Base-by-base conservation (phyloP, 1,140 invertebrate species). In the Anoplolepis gracilipes region DNA sequence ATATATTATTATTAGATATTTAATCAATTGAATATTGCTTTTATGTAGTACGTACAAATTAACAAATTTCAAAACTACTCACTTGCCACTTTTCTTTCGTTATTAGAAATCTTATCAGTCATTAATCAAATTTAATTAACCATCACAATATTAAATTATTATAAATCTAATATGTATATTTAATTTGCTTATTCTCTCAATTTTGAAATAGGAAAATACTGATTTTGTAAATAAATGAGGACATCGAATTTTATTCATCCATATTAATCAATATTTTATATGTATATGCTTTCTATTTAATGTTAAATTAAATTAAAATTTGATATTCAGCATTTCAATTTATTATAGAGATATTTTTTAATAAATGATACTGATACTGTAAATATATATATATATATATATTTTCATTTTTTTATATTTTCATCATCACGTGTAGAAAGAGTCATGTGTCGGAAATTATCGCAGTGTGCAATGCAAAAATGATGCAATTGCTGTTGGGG, bases 401-500 rank as follows among this genome's bases (percentile, higher is more conserved):
- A 36, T 36, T 0, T 36, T 5, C 7, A 2, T 36, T 36, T 36
- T n/a, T n/a, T n/a, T n/a, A n/a, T n/a, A n/a, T 0, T 90, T 90
- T 91, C 78, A 46, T 49, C 61, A 86, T 78, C 62, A 30, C 49
- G 28, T 49, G 22, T 13, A 69, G 19, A 22, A 19, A 30, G 46
- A 33, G 30, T 73, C n/a, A 59, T 13, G 49, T 49, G 46, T 49
- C 13, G 46, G 6, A 61, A 84, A 85, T 91, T 79, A 91, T 59
- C 57, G 33, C 42, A 53, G 25, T 19, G 39, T 61, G 11, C 30
- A 57, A n/a, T 53, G 84, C 70, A 61, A 53, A 25, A 28, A 13
- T 91, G 87, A 90, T 76, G 90, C 88, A 91, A 91, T 10, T 85
- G 28, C 77, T 89, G 90, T 90, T 91, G 90, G 90, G 90, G 90